phyloP scores from a whole-genome alignment of 2,888 invertebrate genomes.

The Agriopis leucophaearia region DNA sequence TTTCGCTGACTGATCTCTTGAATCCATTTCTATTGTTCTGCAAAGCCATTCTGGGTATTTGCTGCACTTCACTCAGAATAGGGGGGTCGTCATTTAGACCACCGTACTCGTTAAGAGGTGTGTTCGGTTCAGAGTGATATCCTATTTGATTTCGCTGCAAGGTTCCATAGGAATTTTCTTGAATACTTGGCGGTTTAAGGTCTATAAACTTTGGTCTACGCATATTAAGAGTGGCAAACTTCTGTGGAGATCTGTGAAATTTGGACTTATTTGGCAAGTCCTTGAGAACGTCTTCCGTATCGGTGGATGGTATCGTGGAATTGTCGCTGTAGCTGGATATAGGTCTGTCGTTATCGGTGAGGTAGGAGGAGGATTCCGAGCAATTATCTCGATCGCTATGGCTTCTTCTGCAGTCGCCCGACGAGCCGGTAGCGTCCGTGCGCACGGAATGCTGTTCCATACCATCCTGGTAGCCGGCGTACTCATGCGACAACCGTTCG shows the following conservation, averaged over 20 bases:
- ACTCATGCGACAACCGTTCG: conserved; percentile 73
- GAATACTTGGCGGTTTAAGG: conserved; percentile 64
- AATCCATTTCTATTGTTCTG: conserved; percentile 80
- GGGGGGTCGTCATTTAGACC: conserved; percentile 69
- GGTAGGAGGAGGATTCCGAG: conserved; percentile 82
- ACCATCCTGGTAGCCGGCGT: conserved; percentile 73
- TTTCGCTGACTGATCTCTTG: conserved; percentile 80
- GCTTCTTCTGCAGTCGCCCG: conserved; percentile 78
- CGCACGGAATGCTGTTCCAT: conserved; percentile 80
- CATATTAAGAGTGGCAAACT: conserved; percentile 81
- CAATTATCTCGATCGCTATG: conserved; percentile 84
- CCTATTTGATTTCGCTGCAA: conserved; percentile 78
- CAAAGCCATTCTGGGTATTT: conserved; percentile 79
- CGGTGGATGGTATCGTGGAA: conserved; percentile 82
- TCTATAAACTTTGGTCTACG: conserved; percentile 82
- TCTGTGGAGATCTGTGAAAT: conserved; percentile 82
- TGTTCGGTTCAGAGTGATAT: conserved; percentile 83
- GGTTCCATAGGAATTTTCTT: conserved; percentile 75
- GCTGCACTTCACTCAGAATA: conserved; percentile 76
- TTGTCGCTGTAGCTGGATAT: conserved; percentile 84
- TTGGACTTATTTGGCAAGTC: conserved; percentile 81
- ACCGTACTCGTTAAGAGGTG: conserved; percentile 72
- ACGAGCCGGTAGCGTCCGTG: conserved; percentile 76
- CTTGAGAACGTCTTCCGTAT: conserved; percentile 81
- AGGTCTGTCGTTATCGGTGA: conserved; percentile 82